Base-by-base conservation (phyloP, 2,113 vertebrate genomes). In the Monarcha castaneiventris region DNA sequence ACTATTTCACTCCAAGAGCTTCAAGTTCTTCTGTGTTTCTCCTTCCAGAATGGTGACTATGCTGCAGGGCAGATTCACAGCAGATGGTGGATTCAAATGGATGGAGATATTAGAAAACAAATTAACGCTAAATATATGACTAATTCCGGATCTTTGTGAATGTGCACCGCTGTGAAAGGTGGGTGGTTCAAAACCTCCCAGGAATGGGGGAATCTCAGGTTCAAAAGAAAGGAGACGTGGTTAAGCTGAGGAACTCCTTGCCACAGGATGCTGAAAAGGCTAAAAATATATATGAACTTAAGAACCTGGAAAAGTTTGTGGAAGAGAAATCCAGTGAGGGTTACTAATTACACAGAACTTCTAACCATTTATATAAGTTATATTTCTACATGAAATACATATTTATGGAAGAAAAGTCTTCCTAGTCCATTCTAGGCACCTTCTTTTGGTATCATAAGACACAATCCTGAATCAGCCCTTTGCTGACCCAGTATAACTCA, bases 401-500 rank as follows among this genome's bases (percentile, higher is more conserved):
- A 83, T 74, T 94, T 90, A 90, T 86, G 48, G 72, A 51, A 66
- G 54, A 74, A 93, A 92, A 87, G 25, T 59, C 48, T 80, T 87
- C 63, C 44, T 49, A 48, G 74, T 72, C 71, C 66, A 77, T 76
- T 66, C 37, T 37, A 48, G 56, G 48, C 18, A 52, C 56, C 49
- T 21, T 84, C 86, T 86, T 86, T 56, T 54, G 91, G 76, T 44
- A 51, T 41, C 71, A 52, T 32, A 74, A 51, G 56, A n/a, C 81
- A 91, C 37, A 83, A 32, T 51, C 77, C 83, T 58, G 30, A 84
- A 86, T 71, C 85, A 95, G 84, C 86, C 95, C 73, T 94, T 75
- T 90, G 91, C 76, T 93, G 95, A 92, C 76, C 93, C 61, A 32
- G 52, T 61, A 16, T 26, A 68, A 84, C 69, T 87, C 76, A 18